Base-by-base conservation (phyloP, 2,113 vertebrate genomes). In the Paramormyrops kingsleyae region DNA sequence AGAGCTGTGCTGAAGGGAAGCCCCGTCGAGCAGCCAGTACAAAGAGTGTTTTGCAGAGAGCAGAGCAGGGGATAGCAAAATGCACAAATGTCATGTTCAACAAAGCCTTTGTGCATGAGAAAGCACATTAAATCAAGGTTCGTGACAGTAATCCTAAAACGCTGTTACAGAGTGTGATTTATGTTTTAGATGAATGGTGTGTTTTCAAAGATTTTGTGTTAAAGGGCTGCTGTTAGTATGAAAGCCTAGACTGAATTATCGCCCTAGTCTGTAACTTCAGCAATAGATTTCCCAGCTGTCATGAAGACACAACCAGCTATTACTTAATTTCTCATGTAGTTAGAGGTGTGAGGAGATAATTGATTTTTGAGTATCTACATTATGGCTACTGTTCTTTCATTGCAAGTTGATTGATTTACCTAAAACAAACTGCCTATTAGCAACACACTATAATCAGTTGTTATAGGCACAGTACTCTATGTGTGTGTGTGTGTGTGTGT, bases 1-100 rank as follows among this genome's bases (percentile, higher is more conserved):
- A 93, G 93, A 95, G 95, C 95, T 95, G 96, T 96, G 95, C 90
- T 89, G 95, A 95, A 95, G 95, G 94, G 92, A 95, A 93, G 89
- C 86, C 89, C 93, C 93, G 91, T 91, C 92, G 90, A 93, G 94
- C 92, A 94, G 94, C 94, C 84, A 89, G 93, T 87, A 74, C 86
- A 85, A 90, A 87, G 74, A 59, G 90, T 87, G 89, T 89, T 90
- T 52, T 17, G 66, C 59, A 44, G 59, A 62, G 52, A 74, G 86
- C 46, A 66, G 50, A 91, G 88, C 31, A 31, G 66, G 88, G 70
- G 24, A 84, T 9, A 15, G 89, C 39, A 35, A 59, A 83, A 91
- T 59, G 88, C 89, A 66, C 47, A 24, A 27, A 49, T 19, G 52
- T 52, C 66, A 70, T 5, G 77, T 80, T 85, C 6, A 46, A 84